Evolutionary conservation across 23 tunicate species (phyloP), one percentile per base, ranked within the genome.

Genomic region (Pegea sp.): DNA sequence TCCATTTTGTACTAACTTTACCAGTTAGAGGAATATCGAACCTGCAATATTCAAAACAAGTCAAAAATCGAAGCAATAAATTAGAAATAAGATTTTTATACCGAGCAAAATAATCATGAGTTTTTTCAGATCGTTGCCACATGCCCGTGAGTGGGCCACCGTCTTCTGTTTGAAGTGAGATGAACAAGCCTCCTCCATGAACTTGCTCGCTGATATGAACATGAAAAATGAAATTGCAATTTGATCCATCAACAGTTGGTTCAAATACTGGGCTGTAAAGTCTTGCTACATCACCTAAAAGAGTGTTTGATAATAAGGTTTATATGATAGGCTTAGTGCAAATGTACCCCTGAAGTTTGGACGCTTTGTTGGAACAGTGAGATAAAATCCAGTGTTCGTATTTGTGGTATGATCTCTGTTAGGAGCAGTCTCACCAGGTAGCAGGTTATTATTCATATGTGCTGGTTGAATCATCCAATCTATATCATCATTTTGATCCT

Each of bases 321-420:
- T 8, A 38, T 8, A 38, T 38, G 13, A 38, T 38, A 38, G 16
- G 46, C 46, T 38, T 16, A 8, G 11, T 38, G 46, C 16, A 16
- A 38, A 38, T 8, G 18, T 58, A 84, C 95, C 95, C 53, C 68
- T 69, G 30, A 56, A 69, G 58, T 84, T 84, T 1, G 95, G 95
- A 29, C 86, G 43, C 44, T 74, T 74, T 11, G 80, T 74, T n/a
- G 63, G 25, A 23, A 84, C 67, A 8, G 95, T 60, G 24, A 84
- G 24, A 43, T 84, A 84, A 52, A 44, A 56, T 22, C 95, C 95
- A 16, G 69, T 59, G 24, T 67, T 72, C 1, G 76, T 54, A 67
- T 84, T 84, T 6, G 75, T 74, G 19, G 95, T 84, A 58, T 84
- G 95, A 48, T 84, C 95, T 42, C 95, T 56, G 29, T 63, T 73